Evolutionary conservation across 2,888 invertebrate species (phyloP).

Genomic region (Encarsia formosa): DNA sequence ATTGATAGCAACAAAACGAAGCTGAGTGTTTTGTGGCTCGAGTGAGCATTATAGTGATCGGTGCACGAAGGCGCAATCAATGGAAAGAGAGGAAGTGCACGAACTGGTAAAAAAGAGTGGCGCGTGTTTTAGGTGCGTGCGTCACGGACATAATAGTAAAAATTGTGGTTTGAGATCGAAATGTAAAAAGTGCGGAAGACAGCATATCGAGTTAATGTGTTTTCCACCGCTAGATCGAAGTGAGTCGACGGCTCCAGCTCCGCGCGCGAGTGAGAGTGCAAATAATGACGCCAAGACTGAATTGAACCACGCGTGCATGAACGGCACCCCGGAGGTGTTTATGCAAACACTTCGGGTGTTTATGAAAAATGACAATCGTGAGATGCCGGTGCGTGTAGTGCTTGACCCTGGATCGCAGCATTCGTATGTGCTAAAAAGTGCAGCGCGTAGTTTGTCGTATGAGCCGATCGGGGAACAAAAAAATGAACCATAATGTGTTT

Average conservation of each 20-base stretch:
- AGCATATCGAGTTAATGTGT: not conserved
- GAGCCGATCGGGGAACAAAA: not conserved
- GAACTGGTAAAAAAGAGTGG: not conserved
- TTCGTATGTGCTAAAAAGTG: conserved; percentile 25
- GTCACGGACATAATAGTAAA: not conserved
- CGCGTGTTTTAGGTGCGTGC: conserved; percentile 5
- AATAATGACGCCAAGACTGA: too few relatives aligned
- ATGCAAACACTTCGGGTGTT: conserved; percentile 8
- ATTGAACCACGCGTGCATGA: too few relatives aligned
- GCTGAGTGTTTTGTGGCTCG: not conserved
- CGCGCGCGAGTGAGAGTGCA: too few relatives aligned
- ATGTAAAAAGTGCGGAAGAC: not conserved
- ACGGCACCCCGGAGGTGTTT: not conserved
- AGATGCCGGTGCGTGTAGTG: conserved; percentile 16
- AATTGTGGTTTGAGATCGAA: not conserved
- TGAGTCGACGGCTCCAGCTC: not conserved
- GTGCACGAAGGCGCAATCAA: not conserved
- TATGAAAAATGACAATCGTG: conserved; percentile 2
- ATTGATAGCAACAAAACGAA: not conserved
- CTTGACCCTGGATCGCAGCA: conserved; percentile 30
- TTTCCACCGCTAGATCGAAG: not conserved
- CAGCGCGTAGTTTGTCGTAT: conserved; percentile 2
- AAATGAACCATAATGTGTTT: not conserved
- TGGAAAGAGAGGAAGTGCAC: not conserved
- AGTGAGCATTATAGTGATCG: not conserved